Evolutionary conservation across 2,797 vertebrate species (phyloP).

Genomic region (Microctenopoma steveboyesi): DNA sequence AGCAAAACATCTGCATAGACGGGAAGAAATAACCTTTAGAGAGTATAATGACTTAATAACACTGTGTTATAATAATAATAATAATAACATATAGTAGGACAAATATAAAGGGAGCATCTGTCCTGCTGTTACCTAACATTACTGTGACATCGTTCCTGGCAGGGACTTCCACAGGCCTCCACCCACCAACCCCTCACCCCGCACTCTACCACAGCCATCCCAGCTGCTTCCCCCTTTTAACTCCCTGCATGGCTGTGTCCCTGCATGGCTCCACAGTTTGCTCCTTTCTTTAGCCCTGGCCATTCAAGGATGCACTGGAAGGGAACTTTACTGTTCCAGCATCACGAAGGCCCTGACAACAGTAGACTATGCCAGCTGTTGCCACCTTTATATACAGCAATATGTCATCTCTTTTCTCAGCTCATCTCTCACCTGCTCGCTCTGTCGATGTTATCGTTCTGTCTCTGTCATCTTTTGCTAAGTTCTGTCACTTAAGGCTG

Average conservation of each 20-base stretch:
- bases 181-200: conserved; percentile 30
- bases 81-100: not conserved
- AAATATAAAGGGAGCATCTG: conserved; percentile 20
- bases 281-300: conserved; percentile 67
- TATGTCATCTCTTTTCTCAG: conserved; percentile 62
- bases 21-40: no score
- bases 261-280: conserved; percentile 49
- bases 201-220: conserved; percentile 22
- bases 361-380: conserved; percentile 70
- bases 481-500: conserved; percentile 42
- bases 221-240: conserved; percentile 51
- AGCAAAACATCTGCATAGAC: no score
- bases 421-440: conserved; percentile 19
- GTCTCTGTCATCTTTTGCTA: conserved; percentile 51
- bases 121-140: conserved; percentile 60
- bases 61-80: not conserved
- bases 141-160: conserved; percentile 71
- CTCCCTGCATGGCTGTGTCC: conserved; percentile 32
- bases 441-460: conserved; percentile 39
- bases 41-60: not conserved
- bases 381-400: conserved; percentile 65
- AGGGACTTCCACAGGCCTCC: conserved; percentile 52
- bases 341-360: conserved; percentile 54
- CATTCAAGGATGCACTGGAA: conserved; percentile 57
- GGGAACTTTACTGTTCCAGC: conserved; percentile 50